phyloP scores from a whole-genome alignment of 2,888 invertebrate species.

The Rhogogaster chlorosoma region DNA sequence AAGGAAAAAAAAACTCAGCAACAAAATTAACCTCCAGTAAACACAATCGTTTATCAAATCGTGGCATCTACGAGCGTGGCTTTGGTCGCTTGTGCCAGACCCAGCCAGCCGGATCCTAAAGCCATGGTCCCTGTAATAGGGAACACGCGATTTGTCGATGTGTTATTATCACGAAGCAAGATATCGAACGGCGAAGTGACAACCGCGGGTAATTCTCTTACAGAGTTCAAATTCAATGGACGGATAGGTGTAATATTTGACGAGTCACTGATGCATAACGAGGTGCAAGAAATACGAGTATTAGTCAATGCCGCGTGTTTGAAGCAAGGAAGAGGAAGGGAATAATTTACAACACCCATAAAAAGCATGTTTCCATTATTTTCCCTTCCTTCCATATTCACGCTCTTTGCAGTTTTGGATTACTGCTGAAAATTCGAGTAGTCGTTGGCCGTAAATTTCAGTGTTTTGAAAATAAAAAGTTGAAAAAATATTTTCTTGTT shows the following conservation, averaged over 20 bases:
- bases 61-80: constrained; percentile 40
- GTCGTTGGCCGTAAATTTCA: background rate
- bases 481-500: background rate
- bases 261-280: constrained; percentile 10
- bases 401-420: background rate
- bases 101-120: constrained; percentile 29
- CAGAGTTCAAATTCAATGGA: background rate
- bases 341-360: background rate
- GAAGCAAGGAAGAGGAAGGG: background rate
- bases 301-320: background rate
- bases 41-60: constrained; percentile 43
- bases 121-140: constrained; percentile 7
- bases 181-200: constrained; percentile 38
- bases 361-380: background rate
- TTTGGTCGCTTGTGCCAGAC: constrained; percentile 18
- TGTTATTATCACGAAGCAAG: constrained; percentile 40
- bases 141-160: constrained; percentile 43
- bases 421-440: background rate
- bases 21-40: constrained; percentile 42
- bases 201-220: constrained; percentile 19
- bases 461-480: background rate
- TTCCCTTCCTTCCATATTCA: background rate
- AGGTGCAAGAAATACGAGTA: background rate
- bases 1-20: background rate
- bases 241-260: background rate